Conservation (phyloP, 2,797 vertebrate genomes). For the Dendrocincla fuliginosa region DNA sequence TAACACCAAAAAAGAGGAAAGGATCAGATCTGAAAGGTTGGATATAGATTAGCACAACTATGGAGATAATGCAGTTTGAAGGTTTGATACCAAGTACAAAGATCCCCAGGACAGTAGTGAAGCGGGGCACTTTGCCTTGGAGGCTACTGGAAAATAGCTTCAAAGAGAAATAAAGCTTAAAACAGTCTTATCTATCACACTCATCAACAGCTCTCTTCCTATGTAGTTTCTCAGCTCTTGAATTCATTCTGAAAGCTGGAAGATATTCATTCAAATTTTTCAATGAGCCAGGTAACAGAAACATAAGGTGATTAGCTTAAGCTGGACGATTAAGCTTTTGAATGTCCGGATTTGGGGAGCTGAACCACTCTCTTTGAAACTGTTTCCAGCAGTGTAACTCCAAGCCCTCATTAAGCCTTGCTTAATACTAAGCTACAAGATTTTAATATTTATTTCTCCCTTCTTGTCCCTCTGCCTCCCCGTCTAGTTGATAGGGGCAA, state of each 20-base stretch:
- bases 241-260: not conserved
- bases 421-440: not conserved
- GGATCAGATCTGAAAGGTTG: not conserved
- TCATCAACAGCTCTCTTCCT: not conserved
- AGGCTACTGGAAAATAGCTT: not conserved
- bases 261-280: slow-evolving; percentile 18
- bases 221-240: not conserved
- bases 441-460: not conserved
- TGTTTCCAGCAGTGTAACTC: not conserved
- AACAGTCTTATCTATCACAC: not conserved
- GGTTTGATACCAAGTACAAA: not conserved
- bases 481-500: rapidly evolving
- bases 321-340: slow-evolving; percentile 12
- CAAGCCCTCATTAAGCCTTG: not conserved
- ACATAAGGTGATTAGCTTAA: slow-evolving; percentile 55
- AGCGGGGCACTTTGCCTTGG: not conserved
- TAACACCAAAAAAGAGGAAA: not conserved
- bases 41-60: not conserved
- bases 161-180: not conserved
- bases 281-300: slow-evolving; percentile 46
- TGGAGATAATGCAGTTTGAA: not conserved
- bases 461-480: not conserved
- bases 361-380: slow-evolving; percentile 48
- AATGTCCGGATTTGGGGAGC: not conserved
- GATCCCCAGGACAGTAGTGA: not conserved